Evolutionary conservation across 1,140 invertebrate genomes (phyloP).

Genomic region (Atta texana): DNA sequence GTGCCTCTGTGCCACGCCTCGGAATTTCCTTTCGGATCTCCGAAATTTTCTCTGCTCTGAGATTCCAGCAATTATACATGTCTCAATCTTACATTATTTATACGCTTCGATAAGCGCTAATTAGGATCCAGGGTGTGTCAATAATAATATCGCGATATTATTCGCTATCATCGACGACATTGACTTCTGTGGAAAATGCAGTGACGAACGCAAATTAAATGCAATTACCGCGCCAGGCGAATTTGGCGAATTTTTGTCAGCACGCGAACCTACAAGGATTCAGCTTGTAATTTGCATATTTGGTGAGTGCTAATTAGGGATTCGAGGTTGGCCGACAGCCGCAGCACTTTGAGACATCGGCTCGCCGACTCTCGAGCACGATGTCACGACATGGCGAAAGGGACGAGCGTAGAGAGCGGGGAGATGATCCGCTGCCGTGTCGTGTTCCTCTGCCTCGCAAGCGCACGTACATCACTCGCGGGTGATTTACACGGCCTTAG

Average conservation of each 20-base stretch:
- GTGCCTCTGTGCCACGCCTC: background rate
- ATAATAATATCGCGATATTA: background rate
- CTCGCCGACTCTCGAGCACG: background rate
- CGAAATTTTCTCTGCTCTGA: background rate
- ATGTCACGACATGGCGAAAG: background rate
- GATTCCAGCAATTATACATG: background rate
- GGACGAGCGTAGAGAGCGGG: background rate
- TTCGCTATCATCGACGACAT: no score
- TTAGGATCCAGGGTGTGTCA: background rate
- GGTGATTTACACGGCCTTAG: conserved; percentile 13
- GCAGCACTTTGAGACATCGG: background rate
- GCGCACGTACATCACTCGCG: conserved; percentile 24
- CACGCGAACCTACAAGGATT: background rate
- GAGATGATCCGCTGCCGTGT: background rate
- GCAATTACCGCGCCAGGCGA: conserved; percentile 23
- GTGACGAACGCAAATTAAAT: conserved; percentile 8
- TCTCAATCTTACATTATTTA: conserved; percentile 31
- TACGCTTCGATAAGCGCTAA: conserved; percentile 18
- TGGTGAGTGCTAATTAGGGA: conserved; percentile 50
- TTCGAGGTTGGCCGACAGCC: conserved; percentile 15
- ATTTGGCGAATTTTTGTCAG: conserved; percentile 18
- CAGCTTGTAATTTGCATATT: conserved; percentile 49
- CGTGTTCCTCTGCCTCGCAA: background rate
- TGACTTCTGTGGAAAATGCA: background rate
- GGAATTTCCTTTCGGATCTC: background rate